phyloP scores from a whole-genome alignment of 2,888 invertebrate species.

The Uloborus plumipes region DNA sequence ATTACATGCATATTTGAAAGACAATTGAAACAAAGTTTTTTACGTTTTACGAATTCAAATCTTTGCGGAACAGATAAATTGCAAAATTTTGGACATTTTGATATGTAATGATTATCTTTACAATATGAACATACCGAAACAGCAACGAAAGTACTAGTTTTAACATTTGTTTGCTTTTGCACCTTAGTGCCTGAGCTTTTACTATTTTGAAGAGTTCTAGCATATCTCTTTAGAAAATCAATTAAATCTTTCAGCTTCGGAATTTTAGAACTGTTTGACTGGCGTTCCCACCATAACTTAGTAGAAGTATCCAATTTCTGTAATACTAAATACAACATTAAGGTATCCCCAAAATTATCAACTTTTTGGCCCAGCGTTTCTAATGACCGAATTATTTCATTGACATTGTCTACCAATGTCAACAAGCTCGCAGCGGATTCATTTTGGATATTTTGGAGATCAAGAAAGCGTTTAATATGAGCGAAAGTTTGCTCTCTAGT shows the following conservation, averaged over 20 bases:
- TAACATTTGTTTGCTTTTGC: neutral
- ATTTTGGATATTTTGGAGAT: no score
- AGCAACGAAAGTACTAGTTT: neutral
- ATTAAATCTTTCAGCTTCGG: neutral
- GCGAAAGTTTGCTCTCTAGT: no score
- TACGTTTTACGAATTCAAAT: neutral
- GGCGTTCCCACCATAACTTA: neutral
- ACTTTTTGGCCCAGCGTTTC: neutral
- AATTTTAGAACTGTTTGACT: no score
- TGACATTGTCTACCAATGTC: neutral
- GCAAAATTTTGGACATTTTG: neutral
- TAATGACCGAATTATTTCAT: neutral
- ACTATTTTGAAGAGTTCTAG: neutral
- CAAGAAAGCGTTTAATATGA: no score
- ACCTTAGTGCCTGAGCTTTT: no score
- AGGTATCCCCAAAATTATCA: no score
- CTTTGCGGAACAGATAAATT: neutral
- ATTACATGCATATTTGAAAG: neutral
- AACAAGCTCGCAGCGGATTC: no score
- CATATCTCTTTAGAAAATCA: neutral
- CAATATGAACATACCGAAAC: neutral
- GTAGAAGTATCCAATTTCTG: neutral
- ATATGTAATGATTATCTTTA: no score
- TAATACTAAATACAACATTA: neutral
- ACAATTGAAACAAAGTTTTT: neutral